A percentile compares a stretch with the other conserved stretches of the same genome.
phyloP scores from a whole-genome alignment of 1,140 invertebrate genomes.

The Drosophila novamexicana region DNA sequence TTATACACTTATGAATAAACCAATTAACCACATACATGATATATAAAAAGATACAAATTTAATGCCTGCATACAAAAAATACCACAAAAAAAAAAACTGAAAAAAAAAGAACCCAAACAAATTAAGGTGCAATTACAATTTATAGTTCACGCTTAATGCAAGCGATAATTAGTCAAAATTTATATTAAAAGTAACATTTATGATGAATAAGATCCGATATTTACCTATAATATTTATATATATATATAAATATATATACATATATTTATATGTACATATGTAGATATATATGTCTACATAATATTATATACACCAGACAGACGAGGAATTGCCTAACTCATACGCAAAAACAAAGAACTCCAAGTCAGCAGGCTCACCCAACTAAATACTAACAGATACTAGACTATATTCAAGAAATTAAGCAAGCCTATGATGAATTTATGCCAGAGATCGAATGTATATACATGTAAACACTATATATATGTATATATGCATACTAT shows the following conservation, averaged over 20 bases:
- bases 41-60: slow-evolving; percentile 33
- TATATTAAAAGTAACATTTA: slow-evolving; percentile 42
- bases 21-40: slow-evolving; percentile 46
- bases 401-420: slow-evolving; percentile 7
- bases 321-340: slow-evolving; percentile 48
- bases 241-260: slow-evolving; percentile 45
- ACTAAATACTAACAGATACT: slow-evolving; percentile 21
- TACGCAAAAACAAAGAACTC: slow-evolving; percentile 12
- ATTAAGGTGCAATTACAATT: slow-evolving; percentile 75
- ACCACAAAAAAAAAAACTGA: slow-evolving; percentile 30
- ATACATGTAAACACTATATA: slow-evolving; percentile 29
- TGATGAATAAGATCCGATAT: slow-evolving; percentile 16
- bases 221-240: slow-evolving; percentile 26
- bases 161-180: slow-evolving; percentile 66
- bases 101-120: slow-evolving; percentile 10
- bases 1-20: slow-evolving; percentile 63
- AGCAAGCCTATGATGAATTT: slow-evolving; percentile 36
- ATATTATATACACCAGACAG: slow-evolving; percentile 33
- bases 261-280: slow-evolving; percentile 45
- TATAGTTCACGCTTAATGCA: slow-evolving; percentile 53
- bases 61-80: slow-evolving; percentile 46
- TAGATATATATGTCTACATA: slow-evolving; percentile 27
- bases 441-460: slow-evolving; percentile 44
- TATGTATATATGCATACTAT: slow-evolving; percentile 23
- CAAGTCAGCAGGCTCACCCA: slow-evolving; percentile 14